phyloP scores from a whole-genome alignment of 2,797 vertebrate genomes.

The Sebastes nivosus region DNA sequence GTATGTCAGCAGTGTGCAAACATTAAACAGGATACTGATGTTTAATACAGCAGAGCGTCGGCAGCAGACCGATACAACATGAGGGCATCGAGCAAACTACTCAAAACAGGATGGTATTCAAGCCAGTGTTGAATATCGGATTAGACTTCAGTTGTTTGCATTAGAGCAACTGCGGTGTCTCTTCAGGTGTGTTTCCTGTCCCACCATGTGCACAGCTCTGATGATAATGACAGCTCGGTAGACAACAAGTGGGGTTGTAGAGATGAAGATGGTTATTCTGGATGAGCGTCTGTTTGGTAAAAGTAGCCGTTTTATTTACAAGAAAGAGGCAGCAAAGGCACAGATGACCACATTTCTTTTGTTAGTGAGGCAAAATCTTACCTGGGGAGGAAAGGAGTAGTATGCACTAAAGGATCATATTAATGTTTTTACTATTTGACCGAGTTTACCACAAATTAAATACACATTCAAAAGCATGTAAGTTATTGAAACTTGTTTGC shows the following conservation, averaged over 20 bases:
- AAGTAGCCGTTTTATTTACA: neutral
- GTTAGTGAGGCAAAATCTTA: neutral
- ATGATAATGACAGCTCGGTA: neutral
- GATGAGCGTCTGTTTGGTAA: neutral
- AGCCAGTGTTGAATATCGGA: neutral
- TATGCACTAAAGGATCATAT: neutral
- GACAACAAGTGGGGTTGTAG: neutral
- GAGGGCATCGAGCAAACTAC: neutral
- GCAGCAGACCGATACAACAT: neutral
- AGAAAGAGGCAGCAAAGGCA: neutral
- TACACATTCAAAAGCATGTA: neutral
- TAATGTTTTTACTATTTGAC: neutral
- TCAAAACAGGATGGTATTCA: neutral
- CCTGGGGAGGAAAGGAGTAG: neutral
- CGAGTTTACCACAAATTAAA: neutral
- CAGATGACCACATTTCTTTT: neutral
- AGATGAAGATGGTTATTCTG: neutral
- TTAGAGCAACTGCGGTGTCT: neutral
- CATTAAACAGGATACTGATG: conserved; percentile 11
- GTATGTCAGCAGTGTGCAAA: conserved; percentile 2
- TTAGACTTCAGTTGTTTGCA: neutral
- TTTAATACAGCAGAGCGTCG: neutral
- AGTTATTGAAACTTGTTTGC: neutral
- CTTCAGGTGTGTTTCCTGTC: neutral
- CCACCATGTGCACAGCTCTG: neutral